Percentiles rank a stretch among this genome's conserved stretches.
Conservation (phyloP, 2,113 vertebrate genomes). For the Ptilonorhynchus violaceus region DNA sequence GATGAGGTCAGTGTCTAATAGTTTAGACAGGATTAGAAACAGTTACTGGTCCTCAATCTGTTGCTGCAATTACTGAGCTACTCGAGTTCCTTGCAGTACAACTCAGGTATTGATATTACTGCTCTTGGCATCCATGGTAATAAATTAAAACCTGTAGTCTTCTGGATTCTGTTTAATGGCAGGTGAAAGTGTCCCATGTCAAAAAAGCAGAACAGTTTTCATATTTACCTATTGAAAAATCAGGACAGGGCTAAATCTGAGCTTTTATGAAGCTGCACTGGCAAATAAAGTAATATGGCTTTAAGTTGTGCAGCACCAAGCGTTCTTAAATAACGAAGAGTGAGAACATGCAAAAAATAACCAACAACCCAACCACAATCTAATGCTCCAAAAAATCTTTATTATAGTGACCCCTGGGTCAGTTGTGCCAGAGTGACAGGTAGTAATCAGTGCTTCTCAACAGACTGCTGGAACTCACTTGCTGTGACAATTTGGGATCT, state of each 20-base stretch:
- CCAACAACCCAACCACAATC: background rate
- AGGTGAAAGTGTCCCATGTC: background rate
- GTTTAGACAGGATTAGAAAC: constrained; percentile 40
- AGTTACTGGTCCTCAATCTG: background rate
- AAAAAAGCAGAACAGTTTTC: background rate
- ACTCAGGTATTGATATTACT: background rate
- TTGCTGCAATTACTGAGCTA: background rate
- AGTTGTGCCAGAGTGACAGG: background rate
- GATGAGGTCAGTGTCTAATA: constrained; percentile 29
- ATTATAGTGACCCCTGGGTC: background rate
- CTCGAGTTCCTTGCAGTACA: background rate
- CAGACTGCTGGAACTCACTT: background rate
- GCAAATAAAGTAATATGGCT: background rate
- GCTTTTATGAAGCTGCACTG: background rate
- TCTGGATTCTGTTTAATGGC: background rate
- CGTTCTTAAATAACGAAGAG: background rate
- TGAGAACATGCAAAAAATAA: background rate
- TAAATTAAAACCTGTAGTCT: background rate
- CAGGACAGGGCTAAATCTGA: background rate
- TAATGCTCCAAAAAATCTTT: background rate
- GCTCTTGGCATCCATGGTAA: background rate
- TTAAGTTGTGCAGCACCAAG: background rate
- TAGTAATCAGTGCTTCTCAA: background rate
- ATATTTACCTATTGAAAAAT: background rate
- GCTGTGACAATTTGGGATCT: background rate